Evolutionary conservation across 1,140 invertebrate genomes (phyloP).

Genomic region (Teleopsis dalmanni): DNA sequence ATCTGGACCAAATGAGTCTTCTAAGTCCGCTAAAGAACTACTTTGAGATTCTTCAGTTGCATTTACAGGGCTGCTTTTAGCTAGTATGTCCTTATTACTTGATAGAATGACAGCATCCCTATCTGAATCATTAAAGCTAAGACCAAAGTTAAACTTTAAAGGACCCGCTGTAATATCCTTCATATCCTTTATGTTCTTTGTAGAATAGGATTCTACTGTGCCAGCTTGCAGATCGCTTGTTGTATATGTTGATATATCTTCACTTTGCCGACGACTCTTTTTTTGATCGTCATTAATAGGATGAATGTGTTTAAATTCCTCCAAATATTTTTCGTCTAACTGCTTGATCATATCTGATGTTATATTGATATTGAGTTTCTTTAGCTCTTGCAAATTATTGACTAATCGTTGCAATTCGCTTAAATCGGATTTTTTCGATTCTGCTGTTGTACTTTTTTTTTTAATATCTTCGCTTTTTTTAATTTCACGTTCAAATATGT

Average conservation of each 20-base stretch:
- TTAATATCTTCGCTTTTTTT: not conserved
- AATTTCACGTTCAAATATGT: no score
- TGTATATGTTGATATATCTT: not conserved
- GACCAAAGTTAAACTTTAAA: slow-evolving; percentile 21
- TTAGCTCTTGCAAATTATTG: slow-evolving; percentile 35
- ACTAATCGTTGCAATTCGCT: slow-evolving; percentile 39
- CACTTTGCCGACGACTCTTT: slow-evolving; percentile 28
- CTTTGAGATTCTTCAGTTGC: slow-evolving; percentile 35
- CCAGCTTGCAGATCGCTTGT: not conserved
- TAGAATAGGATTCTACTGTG: not conserved
- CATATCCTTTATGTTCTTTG: slow-evolving; percentile 11
- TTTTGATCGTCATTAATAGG: slow-evolving; percentile 15
- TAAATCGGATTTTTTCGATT: slow-evolving; percentile 7
- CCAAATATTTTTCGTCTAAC: slow-evolving; percentile 26
- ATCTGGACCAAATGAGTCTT: slow-evolving; percentile 64
- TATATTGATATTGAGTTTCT: slow-evolving; percentile 44
- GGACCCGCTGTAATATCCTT: slow-evolving; percentile 15
- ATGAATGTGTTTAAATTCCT: slow-evolving; percentile 20
- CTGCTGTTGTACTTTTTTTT: not conserved
- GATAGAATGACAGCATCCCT: not conserved
- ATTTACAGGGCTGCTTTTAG: slow-evolving; percentile 11
- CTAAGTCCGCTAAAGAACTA: slow-evolving; percentile 50
- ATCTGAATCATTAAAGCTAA: slow-evolving; percentile 12
- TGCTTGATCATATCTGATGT: slow-evolving; percentile 27
- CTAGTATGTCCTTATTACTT: not conserved